These are phyloP conservation scores for Drosophila aff. DNA, from an alignment of 1,140 invertebrate species.

Conservation along the genomic window DNA sequence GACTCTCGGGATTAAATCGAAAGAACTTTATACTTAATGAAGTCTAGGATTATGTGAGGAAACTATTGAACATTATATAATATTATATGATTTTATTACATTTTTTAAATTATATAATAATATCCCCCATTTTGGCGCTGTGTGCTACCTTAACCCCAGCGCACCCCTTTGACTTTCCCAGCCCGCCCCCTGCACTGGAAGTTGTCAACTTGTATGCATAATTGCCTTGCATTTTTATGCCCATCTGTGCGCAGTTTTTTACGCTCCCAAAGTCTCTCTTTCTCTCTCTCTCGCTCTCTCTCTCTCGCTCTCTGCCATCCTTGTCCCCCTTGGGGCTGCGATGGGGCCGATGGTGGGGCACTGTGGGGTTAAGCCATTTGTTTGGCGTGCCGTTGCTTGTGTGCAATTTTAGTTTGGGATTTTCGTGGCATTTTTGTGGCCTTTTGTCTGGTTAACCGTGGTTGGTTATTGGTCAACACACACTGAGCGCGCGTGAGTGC, in stretches of 20 bases:
- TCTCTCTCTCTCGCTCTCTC: conserved; percentile 16
- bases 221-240: conserved; percentile 75
- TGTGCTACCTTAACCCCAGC: neutral
- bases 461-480: conserved; percentile 83
- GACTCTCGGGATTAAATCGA: neutral
- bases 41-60: neutral
- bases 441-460: conserved; percentile 85
- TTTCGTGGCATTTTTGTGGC: conserved; percentile 85
- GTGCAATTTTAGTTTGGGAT: conserved; percentile 84
- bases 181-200: conserved; percentile 49
- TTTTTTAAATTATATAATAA: no score
- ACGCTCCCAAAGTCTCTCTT: conserved; percentile 39
- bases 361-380: conserved; percentile 37
- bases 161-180: neutral
- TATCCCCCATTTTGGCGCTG: neutral
- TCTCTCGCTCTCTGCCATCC: conserved; percentile 12
- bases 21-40: neutral
- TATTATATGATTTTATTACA: no score
- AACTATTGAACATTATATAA: no score
- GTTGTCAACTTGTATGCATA: conserved; percentile 82
- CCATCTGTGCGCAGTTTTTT: conserved; percentile 66
- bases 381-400: conserved; percentile 64
- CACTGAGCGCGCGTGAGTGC: neutral
- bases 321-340: conserved; percentile 19
- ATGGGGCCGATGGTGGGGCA: neutral